These are phyloP conservation scores for Sphecodes monilicornis DNA, from an alignment of 2,888 invertebrate genomes.

Conservation along the genomic window DNA sequence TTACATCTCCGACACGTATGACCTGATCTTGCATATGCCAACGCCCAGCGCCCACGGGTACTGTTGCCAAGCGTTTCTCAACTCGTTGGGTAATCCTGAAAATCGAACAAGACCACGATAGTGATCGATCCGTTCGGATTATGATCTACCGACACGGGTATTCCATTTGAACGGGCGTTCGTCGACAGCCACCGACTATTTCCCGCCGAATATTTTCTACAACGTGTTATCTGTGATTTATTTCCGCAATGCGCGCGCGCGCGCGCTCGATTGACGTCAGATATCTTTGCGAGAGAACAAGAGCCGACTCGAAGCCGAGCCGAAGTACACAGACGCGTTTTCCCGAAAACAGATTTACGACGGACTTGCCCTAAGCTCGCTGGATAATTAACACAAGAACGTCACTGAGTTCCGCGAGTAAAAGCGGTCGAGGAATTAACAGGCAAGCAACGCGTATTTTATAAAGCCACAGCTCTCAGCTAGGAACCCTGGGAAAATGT, in stretches of 20 bases:
- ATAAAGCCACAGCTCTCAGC: background rate
- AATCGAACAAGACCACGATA: constrained; percentile 61
- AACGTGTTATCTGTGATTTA: constrained; percentile 33
- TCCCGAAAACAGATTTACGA: constrained; percentile 58
- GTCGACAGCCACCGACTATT: background rate
- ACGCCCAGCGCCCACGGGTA: constrained; percentile 94
- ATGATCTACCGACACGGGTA: background rate
- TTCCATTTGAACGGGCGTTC: constrained; percentile 5
- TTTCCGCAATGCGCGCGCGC: constrained; percentile 32
- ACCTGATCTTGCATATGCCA: constrained; percentile 92
- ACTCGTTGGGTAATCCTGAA: constrained; percentile 94
- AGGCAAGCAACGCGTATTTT: background rate
- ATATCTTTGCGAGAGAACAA: background rate
- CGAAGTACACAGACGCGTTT: constrained; percentile 46
- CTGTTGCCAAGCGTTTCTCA: constrained; percentile 94
- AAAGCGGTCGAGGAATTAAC: background rate
- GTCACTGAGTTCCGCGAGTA: constrained; percentile 20
- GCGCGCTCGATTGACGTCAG: constrained; percentile 53
- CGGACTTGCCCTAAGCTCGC: constrained; percentile 40
- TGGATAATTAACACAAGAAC: constrained; percentile 48
- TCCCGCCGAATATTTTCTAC: constrained; percentile 1
- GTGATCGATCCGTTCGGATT: constrained; percentile 18
- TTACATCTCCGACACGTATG: constrained; percentile 94
- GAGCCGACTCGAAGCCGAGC: background rate
- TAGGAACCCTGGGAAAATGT: no score